These are phyloP conservation scores for Malurus melanocephalus DNA, from an alignment of 2,113 vertebrate species.

Conservation along the genomic window DNA sequence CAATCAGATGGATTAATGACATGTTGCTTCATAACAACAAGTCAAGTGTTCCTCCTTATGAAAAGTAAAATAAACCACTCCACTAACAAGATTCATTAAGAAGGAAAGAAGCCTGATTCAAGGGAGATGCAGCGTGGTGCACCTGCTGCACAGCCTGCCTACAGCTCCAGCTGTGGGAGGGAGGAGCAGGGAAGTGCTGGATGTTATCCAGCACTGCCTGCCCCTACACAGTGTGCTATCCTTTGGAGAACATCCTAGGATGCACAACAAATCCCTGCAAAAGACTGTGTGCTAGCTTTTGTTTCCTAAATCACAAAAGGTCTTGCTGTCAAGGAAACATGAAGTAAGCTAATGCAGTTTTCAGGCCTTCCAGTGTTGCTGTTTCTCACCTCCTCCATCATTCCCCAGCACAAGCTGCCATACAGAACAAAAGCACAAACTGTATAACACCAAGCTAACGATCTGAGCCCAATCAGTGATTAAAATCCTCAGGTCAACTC, in stretches of 20 bases:
- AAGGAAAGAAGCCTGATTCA: constrained; percentile 30
- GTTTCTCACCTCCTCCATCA: not conserved
- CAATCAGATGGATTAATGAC: constrained; percentile 48
- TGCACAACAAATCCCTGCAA: not conserved
- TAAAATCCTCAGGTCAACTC: not conserved
- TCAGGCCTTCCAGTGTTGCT: not conserved
- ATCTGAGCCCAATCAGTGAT: not conserved
- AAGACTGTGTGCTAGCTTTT: not conserved
- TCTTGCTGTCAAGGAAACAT: constrained; percentile 36
- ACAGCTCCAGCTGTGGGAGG: constrained; percentile 34
- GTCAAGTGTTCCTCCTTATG: constrained; percentile 5
- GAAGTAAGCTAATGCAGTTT: not conserved
- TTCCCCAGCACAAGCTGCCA: not conserved
- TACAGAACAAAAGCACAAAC: not conserved
- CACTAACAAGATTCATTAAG: constrained; percentile 47
- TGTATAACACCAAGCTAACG: not conserved
- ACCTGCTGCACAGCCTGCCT: constrained; percentile 35
- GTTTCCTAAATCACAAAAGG: constrained; percentile 12
- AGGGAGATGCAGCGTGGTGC: not conserved
- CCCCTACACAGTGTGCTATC: not conserved
- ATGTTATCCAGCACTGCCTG: constrained; percentile 9
- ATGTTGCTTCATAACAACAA: constrained; percentile 44
- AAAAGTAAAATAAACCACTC: constrained; percentile 51
- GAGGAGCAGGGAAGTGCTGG: constrained; percentile 10
- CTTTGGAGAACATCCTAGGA: not conserved